phyloP scores from a whole-genome alignment of 2,113 vertebrate genomes.

The Bambusicola thoracicus region DNA sequence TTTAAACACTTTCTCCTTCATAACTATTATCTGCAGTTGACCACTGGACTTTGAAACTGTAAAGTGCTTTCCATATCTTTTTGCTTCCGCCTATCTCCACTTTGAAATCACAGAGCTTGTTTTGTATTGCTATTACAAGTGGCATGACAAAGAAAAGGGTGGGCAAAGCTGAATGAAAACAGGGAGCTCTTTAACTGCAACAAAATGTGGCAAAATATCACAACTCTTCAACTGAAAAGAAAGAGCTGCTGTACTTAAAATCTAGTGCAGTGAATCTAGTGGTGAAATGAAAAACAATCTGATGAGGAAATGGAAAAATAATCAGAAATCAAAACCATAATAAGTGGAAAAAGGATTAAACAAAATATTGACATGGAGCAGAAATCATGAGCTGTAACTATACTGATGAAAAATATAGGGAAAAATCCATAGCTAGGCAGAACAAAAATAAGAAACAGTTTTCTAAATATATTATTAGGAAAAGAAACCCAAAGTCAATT shows the following conservation, averaged over 20 bases:
- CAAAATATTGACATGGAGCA: not conserved
- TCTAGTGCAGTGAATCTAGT: not conserved
- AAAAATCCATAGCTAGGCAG: not conserved
- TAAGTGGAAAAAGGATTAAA: not conserved
- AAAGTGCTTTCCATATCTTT: not conserved
- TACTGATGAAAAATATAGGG: not conserved
- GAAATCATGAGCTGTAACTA: not conserved
- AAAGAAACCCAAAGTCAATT: not conserved
- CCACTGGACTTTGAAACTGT: slow-evolving; percentile 44
- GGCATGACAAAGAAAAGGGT: not conserved
- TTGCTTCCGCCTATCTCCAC: not conserved
- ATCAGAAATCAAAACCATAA: not conserved
- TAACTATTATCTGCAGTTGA: not conserved
- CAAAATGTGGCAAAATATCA: not conserved
- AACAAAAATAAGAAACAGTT: not conserved
- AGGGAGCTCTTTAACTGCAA: not conserved
- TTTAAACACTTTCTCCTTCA: not conserved
- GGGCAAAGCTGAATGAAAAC: not conserved
- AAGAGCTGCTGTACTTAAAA: not conserved
- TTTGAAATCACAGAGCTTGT: not conserved
- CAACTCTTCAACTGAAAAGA: not conserved
- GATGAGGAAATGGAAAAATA: not conserved
- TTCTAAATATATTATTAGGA: not conserved
- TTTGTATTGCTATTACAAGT: not conserved
- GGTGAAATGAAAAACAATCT: not conserved